Conservation (phyloP, 2,113 vertebrate species). For the Pseudopipra pipra region DNA sequence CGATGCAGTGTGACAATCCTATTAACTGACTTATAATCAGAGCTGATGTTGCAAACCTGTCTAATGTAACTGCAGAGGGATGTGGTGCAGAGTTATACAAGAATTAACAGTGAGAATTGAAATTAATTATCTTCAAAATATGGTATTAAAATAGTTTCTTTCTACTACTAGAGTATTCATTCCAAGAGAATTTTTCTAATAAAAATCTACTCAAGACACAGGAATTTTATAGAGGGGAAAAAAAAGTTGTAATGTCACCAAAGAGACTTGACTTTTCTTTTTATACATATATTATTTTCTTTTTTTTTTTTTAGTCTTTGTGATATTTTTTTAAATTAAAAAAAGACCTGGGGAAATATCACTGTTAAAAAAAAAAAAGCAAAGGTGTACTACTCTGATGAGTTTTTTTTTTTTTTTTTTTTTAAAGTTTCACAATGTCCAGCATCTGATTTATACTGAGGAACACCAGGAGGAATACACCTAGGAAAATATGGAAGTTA, state of each 20-base stretch:
- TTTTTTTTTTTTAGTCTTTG: not conserved
- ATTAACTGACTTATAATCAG: not conserved
- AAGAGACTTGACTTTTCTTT: not conserved
- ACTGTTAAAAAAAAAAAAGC: not conserved
- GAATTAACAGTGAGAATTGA: not conserved
- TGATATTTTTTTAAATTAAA: not conserved
- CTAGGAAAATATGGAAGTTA: not conserved
- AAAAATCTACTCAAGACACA: not conserved
- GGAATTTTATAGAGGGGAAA: not conserved
- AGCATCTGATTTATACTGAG: not conserved
- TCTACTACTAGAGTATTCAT: not conserved
- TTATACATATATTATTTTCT: not conserved
- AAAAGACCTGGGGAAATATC: not conserved
- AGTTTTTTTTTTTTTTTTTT: not conserved
- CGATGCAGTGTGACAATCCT: slow-evolving; percentile 13
- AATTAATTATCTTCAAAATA: not conserved
- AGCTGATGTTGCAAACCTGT: slow-evolving; percentile 42
- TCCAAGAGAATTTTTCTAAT: not conserved
- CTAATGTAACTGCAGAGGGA: not conserved
- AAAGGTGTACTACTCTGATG: not conserved
- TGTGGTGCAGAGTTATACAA: not conserved
- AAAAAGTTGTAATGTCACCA: not conserved
- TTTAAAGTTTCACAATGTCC: not conserved
- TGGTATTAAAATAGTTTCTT: not conserved
- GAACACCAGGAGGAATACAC: not conserved